phyloP scores from a whole-genome alignment of 2,113 vertebrate genomes.

The Picathartes gymnocephalus region DNA sequence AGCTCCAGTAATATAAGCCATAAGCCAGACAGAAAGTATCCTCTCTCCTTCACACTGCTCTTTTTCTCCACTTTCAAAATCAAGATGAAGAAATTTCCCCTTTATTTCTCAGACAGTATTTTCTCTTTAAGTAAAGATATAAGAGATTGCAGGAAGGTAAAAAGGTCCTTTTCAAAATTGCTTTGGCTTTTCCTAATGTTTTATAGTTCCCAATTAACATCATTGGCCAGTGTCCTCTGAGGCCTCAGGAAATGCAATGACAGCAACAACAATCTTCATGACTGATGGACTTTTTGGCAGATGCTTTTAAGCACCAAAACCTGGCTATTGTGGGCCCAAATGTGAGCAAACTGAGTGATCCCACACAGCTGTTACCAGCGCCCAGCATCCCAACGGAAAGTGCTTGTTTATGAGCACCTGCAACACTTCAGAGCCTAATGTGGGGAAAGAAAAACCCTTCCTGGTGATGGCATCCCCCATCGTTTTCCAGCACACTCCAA shows the following conservation, averaged over 20 bases:
- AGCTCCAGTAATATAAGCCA: not conserved
- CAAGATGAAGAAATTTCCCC: not conserved
- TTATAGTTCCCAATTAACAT: not conserved
- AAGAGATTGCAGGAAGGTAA: not conserved
- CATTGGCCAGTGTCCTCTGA: not conserved
- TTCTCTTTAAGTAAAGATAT: not conserved
- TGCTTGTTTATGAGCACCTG: not conserved
- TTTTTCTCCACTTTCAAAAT: not conserved
- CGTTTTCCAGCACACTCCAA: not conserved
- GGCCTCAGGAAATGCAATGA: not conserved
- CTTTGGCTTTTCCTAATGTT: not conserved
- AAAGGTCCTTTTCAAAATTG: not conserved
- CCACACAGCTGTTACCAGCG: not conserved
- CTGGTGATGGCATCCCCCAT: not conserved
- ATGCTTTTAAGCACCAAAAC: not conserved
- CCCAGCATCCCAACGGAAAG: not conserved
- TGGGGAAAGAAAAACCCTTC: not conserved
- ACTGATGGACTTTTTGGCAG: not conserved
- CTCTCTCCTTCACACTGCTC: not conserved
- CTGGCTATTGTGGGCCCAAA: not conserved
- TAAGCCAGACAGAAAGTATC: not conserved
- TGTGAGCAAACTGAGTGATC: not conserved
- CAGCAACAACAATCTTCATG: not conserved
- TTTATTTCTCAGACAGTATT: not conserved
- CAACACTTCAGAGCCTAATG: not conserved